Evolutionary conservation across 2,113 vertebrate genomes (phyloP).

Genomic region (Saguinus midas): DNA sequence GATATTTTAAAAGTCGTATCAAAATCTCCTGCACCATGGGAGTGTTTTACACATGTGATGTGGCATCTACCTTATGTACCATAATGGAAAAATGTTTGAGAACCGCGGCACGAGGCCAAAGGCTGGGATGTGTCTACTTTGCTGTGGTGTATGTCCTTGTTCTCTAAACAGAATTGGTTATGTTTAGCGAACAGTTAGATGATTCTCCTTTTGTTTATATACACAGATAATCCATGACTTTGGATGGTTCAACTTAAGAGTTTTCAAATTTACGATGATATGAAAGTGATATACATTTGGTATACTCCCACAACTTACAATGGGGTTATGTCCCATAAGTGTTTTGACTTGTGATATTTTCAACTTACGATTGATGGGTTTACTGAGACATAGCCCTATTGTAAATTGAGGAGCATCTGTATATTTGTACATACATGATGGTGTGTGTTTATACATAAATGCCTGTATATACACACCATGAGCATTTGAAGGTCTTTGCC

Average conservation of each 20-base stretch:
- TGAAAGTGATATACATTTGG: not conserved
- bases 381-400: not conserved
- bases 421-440: constrained; percentile 25
- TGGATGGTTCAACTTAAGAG: not conserved
- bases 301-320: not conserved
- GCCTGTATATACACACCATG: not conserved
- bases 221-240: not conserved
- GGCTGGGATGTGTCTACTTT: constrained; percentile 18
- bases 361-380: not conserved
- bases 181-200: constrained; percentile 8
- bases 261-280: not conserved
- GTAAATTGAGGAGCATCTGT: not conserved
- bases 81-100: not conserved
- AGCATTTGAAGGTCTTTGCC: constrained; percentile 29
- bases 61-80: not conserved
- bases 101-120: not conserved
- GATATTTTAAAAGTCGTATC: not conserved
- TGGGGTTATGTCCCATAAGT: not conserved
- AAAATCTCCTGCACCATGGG: not conserved
- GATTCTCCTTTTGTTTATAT: constrained; percentile 32
- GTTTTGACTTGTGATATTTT: not conserved
- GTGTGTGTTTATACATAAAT: constrained; percentile 34
- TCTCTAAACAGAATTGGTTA: constrained; percentile 36
- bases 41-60: not conserved
- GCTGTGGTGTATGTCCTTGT: not conserved